Evolutionary conservation across 2,797 vertebrate genomes (phyloP).

Genomic region (Gouania willdenowi): DNA sequence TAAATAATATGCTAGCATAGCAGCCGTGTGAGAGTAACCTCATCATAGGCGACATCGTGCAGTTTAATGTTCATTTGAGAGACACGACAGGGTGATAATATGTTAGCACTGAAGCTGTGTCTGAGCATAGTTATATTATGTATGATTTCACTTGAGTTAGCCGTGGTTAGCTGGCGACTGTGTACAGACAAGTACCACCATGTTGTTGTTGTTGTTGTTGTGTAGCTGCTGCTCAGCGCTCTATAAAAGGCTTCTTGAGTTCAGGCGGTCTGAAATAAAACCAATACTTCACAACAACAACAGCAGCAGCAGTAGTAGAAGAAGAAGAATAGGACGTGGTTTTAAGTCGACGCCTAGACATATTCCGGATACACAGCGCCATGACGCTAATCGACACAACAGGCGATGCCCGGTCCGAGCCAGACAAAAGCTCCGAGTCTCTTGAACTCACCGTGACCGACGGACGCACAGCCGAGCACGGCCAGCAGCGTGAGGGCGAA

Average conservation of each 20-base stretch:
- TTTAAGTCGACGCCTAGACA: constrained; percentile 50
- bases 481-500: constrained; percentile 55
- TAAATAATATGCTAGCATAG: constrained; percentile 36
- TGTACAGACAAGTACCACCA: constrained; percentile 47
- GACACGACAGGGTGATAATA: too few species aligned
- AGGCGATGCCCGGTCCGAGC: constrained; percentile 63
- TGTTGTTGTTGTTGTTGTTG: constrained; percentile 55
- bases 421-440: constrained; percentile 56
- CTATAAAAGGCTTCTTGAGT: neutral
- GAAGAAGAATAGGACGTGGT: too few species aligned
- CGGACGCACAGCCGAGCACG: constrained; percentile 58
- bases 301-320: neutral
- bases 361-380: constrained; percentile 62
- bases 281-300: neutral
- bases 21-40: constrained; percentile 4
- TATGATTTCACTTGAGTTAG: too few species aligned
- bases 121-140: too few species aligned
- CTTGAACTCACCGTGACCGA: constrained; percentile 75
- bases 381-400: constrained; percentile 73
- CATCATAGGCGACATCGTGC: too few species aligned
- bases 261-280: neutral
- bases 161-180: constrained; percentile 40
- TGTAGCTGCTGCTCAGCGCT: constrained; percentile 28
- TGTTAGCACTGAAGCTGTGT: too few species aligned
- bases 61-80: too few species aligned